A percentile compares a stretch with the other conserved stretches of the same genome.
Conservation (phyloP, 2,797 vertebrate species). For the Cetoscarus ocellatus region DNA sequence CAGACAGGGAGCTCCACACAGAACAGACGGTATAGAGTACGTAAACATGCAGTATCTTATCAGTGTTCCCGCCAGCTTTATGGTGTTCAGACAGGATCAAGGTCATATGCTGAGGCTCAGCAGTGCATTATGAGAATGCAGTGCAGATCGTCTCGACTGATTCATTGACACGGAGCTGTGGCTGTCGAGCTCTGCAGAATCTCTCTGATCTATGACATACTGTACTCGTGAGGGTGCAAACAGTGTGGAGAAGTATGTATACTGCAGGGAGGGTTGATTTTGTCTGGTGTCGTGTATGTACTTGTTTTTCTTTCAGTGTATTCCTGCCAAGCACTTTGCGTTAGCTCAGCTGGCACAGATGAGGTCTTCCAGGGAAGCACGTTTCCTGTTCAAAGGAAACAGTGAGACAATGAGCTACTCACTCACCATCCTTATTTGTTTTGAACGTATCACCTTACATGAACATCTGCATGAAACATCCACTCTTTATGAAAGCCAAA, state of each 20-base stretch:
- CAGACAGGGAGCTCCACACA: not conserved
- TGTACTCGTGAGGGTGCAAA: conserved; percentile 1
- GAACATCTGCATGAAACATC: conserved; percentile 36
- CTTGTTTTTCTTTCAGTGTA: conserved; percentile 3
- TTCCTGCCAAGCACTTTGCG: not conserved
- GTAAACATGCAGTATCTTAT: conserved; percentile 41
- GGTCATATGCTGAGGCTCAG: conserved; percentile 36
- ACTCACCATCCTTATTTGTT: conserved; percentile 12
- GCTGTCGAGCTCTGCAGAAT: conserved; percentile 19
- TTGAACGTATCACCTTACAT: conserved; percentile 19
- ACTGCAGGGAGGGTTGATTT: conserved; percentile 1
- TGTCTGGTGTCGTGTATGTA: not conserved
- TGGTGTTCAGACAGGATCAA: conserved; percentile 48
- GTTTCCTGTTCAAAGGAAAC: conserved; percentile 41
- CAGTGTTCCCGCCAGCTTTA: conserved; percentile 36
- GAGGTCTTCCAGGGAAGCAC: conserved; percentile 14
- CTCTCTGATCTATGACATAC: conserved; percentile 19
- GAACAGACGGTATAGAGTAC: conserved; percentile 1
- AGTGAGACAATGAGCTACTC: conserved; percentile 40
- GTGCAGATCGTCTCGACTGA: conserved; percentile 30
- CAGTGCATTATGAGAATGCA: conserved; percentile 22
- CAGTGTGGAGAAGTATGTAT: not conserved
- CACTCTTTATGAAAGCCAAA: not conserved
- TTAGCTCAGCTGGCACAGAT: conserved; percentile 1
- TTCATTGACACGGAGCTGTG: conserved; percentile 29